Evolutionary conservation across 2,113 vertebrate genomes (phyloP), one percentile per base, ranked within the genome.

Genomic region (Rafetus swinhoei): DNA sequence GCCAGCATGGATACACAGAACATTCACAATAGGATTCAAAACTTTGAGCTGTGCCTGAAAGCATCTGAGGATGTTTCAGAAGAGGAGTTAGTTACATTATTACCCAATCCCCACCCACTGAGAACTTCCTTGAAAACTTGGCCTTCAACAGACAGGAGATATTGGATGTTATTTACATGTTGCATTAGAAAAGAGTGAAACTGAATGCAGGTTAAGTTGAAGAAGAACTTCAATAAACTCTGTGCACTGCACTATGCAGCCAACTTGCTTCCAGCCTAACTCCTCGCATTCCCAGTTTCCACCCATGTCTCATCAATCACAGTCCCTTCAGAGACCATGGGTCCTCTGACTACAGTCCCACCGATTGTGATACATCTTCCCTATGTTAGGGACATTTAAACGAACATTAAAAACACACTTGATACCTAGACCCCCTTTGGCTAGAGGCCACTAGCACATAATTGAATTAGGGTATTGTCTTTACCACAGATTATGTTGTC

Each of bases 1-100:
- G 18, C 9, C 39, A 1, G 0, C 14, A 6, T 24, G 1, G 0
- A 9, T 29, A 90, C 22, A 19, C 18, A 74, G n/a, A 74, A 74
- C 3, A 4, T 74, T 74, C 21, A 39, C 12, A 74, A 35, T 22
- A 74, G 8, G 19, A 39, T 22, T 74, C n/a, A 74, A 21, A 74
- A 21, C 39, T 35, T 39, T 39, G 72, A 74, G 74, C 19, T 21
- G 7, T 35, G 25, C 84, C 90, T 22, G 39, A 80, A 82, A 86
- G 5, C 21, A 80, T 77, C 74, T 77, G 35, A 80, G 35, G 35
- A 74, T 24, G 72, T 84, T 14, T 92, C 45, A 3, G 19, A 81
- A 65, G 1, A 81, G 24, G 53, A 79, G 11, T 74, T 74, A 22
- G 35, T 16, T 12, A 74, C 86, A 50, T 3, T 91, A 60, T 4